These are phyloP conservation scores for Trichogramma dendrolimi DNA, from an alignment of 2,888 invertebrate genomes.

Conservation along the genomic window DNA sequence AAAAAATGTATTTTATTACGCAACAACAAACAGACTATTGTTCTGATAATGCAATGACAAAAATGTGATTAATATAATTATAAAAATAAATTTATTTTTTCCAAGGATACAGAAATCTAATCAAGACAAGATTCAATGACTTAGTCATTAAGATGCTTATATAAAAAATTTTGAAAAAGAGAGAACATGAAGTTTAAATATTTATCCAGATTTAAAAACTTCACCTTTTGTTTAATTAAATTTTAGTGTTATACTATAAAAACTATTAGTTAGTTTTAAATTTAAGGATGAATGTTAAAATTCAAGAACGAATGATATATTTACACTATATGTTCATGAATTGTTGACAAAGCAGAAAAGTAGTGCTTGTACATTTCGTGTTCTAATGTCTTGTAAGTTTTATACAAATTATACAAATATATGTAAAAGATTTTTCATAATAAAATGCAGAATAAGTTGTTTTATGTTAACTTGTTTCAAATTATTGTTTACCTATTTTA, in stretches of 20 bases:
- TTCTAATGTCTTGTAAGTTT: conserved; percentile 46
- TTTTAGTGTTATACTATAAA: conserved; percentile 22
- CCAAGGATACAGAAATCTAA: too few relatives aligned
- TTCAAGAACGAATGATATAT: conserved; percentile 22
- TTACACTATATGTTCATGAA: conserved; percentile 11
- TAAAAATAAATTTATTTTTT: too few relatives aligned
- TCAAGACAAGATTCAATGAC: too few relatives aligned
- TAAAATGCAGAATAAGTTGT: conserved; percentile 32
- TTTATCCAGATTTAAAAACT: neutral
- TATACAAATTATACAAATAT: conserved; percentile 42
- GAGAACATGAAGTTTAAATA: too few relatives aligned
- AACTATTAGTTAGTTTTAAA: conserved; percentile 36
- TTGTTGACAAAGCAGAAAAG: conserved; percentile 24
- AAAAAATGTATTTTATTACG: too few relatives aligned
- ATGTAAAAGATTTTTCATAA: conserved; percentile 45
- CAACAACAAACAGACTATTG: too few relatives aligned
- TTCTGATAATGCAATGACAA: too few relatives aligned
- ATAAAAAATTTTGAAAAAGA: too few relatives aligned
- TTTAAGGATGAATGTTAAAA: conserved; percentile 30
- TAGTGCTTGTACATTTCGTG: conserved; percentile 42
- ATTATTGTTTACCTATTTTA: too few relatives aligned
- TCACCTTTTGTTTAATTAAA: conserved; percentile 3
- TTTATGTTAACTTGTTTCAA: too few relatives aligned
- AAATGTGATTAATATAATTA: too few relatives aligned
- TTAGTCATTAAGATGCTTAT: too few relatives aligned